Conservation (phyloP, 2,113 vertebrate species). For the Charina bottae region DNA sequence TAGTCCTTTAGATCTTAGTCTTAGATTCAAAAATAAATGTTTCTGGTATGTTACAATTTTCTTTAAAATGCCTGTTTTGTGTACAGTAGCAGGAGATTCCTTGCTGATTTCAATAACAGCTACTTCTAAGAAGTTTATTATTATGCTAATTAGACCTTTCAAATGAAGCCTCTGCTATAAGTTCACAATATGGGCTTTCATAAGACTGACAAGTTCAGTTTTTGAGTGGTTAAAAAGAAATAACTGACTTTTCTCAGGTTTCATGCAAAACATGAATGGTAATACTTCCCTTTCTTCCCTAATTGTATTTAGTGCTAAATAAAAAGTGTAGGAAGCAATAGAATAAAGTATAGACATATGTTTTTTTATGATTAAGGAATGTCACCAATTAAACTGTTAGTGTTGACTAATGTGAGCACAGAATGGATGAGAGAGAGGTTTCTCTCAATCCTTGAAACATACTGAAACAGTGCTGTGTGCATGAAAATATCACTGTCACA, state of each 20-base stretch:
- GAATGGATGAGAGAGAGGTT: background rate
- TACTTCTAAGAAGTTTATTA: background rate
- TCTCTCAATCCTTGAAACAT: background rate
- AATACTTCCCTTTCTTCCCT: background rate
- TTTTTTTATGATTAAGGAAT: background rate
- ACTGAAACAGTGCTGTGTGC: background rate
- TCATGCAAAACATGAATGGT: background rate
- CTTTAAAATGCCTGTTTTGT: background rate
- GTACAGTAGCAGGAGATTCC: background rate
- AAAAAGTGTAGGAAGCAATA: background rate
- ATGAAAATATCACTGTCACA: background rate
- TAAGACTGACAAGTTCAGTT: background rate
- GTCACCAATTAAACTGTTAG: background rate
- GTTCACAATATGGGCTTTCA: background rate
- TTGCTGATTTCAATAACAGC: background rate
- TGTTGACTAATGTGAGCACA: background rate
- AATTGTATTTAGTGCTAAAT: background rate
- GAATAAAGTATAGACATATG: background rate
- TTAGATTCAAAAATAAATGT: background rate
- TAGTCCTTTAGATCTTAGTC: background rate
- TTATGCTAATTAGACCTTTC: background rate
- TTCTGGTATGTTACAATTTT: background rate
- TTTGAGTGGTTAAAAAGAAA: background rate
- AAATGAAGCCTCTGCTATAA: background rate
- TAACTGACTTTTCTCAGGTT: background rate